Evolutionary conservation across 2,797 vertebrate genomes (phyloP), one percentile per base, ranked within the genome.

Genomic region (Xenopus petersii): DNA sequence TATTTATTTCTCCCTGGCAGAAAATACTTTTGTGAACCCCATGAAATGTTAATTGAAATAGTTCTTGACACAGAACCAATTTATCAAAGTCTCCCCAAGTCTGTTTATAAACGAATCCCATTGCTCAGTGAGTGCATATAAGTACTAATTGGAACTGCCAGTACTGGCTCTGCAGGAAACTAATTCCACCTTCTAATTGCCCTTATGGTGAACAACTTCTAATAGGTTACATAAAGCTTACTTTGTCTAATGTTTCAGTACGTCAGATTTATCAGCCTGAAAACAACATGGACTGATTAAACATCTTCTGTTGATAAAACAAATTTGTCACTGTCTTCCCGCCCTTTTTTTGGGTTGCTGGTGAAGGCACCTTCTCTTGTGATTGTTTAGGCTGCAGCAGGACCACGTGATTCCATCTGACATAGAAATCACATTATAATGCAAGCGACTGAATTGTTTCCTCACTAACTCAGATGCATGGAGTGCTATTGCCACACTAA

Each of bases 171-270:
- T 51, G 76, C 76, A 74, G 76, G 76, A 74, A 79, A 65, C 76
- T 79, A 73, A 79, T 79, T 79, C 76, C 70, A 79, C 66, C 71
- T 79, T 74, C 71, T 79, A 79, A 79, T 79, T 79, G 73, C 76
- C 76, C 76, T 74, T 79, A 74, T 79, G 76, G 66, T 42, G 55
- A 70, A 70, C 56, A 74, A 70, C 61, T 64, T 61, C 66, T 79
- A 74, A 79, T 79, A 74, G 76, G 76, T 74, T 79, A 79, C 60
- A 73, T 79, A 79, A 79, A 79, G 71, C 76, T 79, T 51, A 79
- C 71, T 79, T 79, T 79, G 71, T 70, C 60, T 74, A 68, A 79
- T 79, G 71, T 79, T 70, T 73, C 71, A 63, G 71, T 42, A 74
- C 74, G 71, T 70, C 62, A 59, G 76, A 79, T 79, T 73, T 79